These are phyloP conservation scores for Spilarctia lutea DNA, from an alignment of 2,888 invertebrate species.

Conservation along the genomic window DNA sequence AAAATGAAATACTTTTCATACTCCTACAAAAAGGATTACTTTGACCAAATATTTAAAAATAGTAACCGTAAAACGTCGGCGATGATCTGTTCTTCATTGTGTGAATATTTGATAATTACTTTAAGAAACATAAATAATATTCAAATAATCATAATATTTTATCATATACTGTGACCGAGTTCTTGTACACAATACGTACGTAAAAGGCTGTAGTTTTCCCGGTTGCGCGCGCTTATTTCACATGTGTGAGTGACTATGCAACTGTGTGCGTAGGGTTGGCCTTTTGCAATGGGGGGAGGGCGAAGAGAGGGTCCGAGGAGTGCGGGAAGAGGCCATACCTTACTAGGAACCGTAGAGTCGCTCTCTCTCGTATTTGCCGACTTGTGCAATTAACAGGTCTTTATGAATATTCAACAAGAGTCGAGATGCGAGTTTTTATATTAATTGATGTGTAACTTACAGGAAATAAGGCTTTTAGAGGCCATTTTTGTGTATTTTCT, in stretches of 20 bases:
- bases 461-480: slow-evolving; percentile 59
- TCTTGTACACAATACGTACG: slow-evolving; percentile 83
- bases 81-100: neutral
- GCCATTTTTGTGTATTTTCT: slow-evolving; percentile 49
- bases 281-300: slow-evolving; percentile 69
- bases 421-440: slow-evolving; percentile 78
- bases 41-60: neutral
- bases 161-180: slow-evolving; percentile 68
- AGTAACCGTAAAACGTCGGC: neutral
- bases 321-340: slow-evolving; percentile 59
- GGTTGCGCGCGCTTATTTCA: slow-evolving; percentile 78
- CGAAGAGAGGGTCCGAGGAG: slow-evolving; percentile 50
- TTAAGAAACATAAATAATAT: neutral
- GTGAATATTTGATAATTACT: neutral
- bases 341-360: slow-evolving; percentile 77
- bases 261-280: slow-evolving; percentile 72
- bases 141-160: slow-evolving; percentile 39
- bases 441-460: slow-evolving; percentile 81
- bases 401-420: slow-evolving; percentile 84
- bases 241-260: slow-evolving; percentile 61
- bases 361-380: slow-evolving; percentile 83
- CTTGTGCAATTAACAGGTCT: slow-evolving; percentile 86
- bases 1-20: too few relatives aligned
- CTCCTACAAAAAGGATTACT: neutral
- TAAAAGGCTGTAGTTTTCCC: slow-evolving; percentile 85